A percentile compares a stretch with the other conserved stretches of the same genome.
phyloP scores from a whole-genome alignment of 2,113 vertebrate genomes.

The Otis tarda region DNA sequence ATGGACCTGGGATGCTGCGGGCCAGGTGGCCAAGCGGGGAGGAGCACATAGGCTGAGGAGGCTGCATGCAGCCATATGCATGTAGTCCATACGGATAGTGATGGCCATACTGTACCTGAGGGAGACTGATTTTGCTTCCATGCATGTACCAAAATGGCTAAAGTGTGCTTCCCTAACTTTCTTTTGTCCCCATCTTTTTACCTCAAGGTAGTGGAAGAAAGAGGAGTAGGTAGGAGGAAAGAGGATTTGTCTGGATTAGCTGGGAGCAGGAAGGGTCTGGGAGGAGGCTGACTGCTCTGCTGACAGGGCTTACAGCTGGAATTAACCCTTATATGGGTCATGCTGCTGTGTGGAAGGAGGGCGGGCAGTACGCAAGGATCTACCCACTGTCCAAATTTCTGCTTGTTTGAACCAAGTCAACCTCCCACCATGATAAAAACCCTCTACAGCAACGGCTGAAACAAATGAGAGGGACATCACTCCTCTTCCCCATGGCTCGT shows the following conservation, averaged over 20 bases:
- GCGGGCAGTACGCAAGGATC: not conserved
- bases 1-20: not conserved
- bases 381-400: not conserved
- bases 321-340: not conserved
- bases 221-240: not conserved
- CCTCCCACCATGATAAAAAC: not conserved
- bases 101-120: fast-evolving
- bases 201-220: not conserved
- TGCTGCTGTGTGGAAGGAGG: fast-evolving
- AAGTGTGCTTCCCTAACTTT: not conserved
- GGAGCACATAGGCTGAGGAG: not conserved
- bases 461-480: not conserved
- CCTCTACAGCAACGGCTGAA: not conserved
- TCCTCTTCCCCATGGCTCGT: not conserved
- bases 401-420: not conserved
- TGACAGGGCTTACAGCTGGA: not conserved
- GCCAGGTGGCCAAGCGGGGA: not conserved
- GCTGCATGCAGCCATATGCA: not conserved
- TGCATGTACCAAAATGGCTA: not conserved
- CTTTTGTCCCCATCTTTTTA: not conserved
- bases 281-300: not conserved
- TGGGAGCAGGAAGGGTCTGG: not conserved
- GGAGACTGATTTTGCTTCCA: not conserved
- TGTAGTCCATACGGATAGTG: not conserved
- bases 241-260: slow-evolving; percentile 46